Percentiles rank a stretch among this genome's conserved stretches.
Evolutionary conservation across 2,797 vertebrate genomes (phyloP).

Genomic region (Brotogeris chrysoptera): DNA sequence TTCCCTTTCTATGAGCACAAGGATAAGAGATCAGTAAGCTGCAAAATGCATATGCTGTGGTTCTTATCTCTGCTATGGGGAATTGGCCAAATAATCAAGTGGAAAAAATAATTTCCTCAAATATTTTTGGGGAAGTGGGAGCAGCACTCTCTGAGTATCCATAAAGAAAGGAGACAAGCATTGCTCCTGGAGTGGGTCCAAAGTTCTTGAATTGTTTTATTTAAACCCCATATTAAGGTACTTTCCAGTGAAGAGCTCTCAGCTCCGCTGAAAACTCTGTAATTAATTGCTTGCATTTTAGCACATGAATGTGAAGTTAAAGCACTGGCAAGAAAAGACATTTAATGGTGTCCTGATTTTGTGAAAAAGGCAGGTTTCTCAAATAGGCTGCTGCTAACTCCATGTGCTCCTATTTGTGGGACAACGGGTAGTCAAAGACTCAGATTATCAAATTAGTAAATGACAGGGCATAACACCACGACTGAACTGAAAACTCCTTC

Average conservation of each 20-base stretch:
- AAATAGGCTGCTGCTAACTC: neutral
- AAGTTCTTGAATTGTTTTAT: conserved; percentile 31
- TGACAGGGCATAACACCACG: neutral
- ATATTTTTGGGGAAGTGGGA: neutral
- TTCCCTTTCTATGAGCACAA: neutral
- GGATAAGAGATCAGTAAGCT: conserved; percentile 23
- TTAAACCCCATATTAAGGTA: conserved; percentile 2
- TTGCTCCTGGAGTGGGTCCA: neutral
- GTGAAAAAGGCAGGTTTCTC: neutral
- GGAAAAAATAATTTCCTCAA: conserved; percentile 36
- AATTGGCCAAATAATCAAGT: conserved; percentile 26
- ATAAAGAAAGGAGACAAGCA: neutral
- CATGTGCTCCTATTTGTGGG: neutral
- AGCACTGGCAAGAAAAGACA: neutral
- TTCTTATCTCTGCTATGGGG: conserved; percentile 42
- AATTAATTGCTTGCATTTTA: conserved; percentile 46
- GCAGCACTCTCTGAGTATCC: neutral
- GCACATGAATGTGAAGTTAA: neutral
- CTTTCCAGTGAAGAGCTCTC: neutral
- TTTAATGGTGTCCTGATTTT: neutral
- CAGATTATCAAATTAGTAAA: accelerated
- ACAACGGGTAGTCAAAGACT: neutral
- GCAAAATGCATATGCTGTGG: neutral
- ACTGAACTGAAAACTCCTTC: neutral
- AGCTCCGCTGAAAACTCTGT: neutral